Percentiles rank a stretch among this genome's conserved stretches.
Evolutionary conservation across 2,888 invertebrate genomes (phyloP).

Genomic region (Agonopterix heracliana): DNA sequence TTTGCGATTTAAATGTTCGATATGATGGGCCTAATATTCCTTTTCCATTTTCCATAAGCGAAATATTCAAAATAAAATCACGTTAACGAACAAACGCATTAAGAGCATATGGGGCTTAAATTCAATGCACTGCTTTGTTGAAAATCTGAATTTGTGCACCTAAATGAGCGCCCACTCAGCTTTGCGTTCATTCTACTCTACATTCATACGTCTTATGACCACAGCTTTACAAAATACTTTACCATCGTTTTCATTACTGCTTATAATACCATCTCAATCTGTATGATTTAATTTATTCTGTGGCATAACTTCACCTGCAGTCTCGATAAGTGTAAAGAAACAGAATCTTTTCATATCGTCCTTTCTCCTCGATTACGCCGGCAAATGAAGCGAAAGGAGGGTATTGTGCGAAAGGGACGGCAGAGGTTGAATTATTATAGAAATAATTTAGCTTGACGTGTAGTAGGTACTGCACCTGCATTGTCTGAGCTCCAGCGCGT

Average conservation of each 20-base stretch:
- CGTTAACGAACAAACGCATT: slow-evolving; percentile 29
- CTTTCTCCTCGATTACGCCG: slow-evolving; percentile 52
- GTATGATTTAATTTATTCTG: slow-evolving; percentile 14
- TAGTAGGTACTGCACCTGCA: background rate
- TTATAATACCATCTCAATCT: background rate
- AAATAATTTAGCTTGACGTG: background rate
- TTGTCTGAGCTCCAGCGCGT: too few species aligned
- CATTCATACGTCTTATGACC: slow-evolving; percentile 9
- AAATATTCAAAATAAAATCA: slow-evolving; percentile 10
- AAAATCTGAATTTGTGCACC: slow-evolving; percentile 27
- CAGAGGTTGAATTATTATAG: slow-evolving; percentile 1
- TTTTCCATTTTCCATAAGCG: too few species aligned
- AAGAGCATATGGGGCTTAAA: slow-evolving; percentile 28
- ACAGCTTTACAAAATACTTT: slow-evolving; percentile 16
- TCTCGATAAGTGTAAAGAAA: slow-evolving; percentile 21
- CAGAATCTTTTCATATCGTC: slow-evolving; percentile 50
- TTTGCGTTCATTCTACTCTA: slow-evolving; percentile 9
- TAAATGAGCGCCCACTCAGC: slow-evolving; percentile 28
- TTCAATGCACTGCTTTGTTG: slow-evolving; percentile 36
- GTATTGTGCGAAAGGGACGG: slow-evolving; percentile 32
- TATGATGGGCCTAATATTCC: too few species aligned
- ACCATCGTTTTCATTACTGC: slow-evolving; percentile 1
- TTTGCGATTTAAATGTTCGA: too few species aligned
- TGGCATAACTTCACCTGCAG: slow-evolving; percentile 11
- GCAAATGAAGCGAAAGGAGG: slow-evolving; percentile 49